A percentile compares a stretch with the other conserved stretches of the same genome.
Evolutionary conservation across 2,113 vertebrate genomes (phyloP).

Genomic region (Himantopus leucocephalus): DNA sequence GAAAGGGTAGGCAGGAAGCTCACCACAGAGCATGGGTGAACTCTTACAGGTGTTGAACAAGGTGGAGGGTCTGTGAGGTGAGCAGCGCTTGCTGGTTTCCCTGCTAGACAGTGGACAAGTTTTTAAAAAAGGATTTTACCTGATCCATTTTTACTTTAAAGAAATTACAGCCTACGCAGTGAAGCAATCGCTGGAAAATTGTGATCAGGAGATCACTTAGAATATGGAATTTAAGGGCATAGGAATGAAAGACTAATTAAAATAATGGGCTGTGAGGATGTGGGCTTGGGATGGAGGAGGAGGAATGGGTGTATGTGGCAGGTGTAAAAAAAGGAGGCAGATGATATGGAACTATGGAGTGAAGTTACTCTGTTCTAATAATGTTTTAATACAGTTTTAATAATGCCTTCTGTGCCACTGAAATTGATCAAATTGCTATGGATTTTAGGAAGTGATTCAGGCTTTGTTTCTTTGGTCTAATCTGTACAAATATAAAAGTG

Average conservation of each 20-base stretch:
- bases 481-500: not conserved
- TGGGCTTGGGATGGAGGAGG: not conserved
- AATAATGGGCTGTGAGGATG: not conserved
- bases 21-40: not conserved
- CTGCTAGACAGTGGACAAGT: not conserved
- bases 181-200: not conserved
- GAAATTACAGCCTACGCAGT: not conserved
- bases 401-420: not conserved
- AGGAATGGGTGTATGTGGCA: not conserved
- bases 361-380: not conserved
- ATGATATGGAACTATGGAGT: accelerated
- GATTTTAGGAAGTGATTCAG: not conserved
- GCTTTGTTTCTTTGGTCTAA: not conserved
- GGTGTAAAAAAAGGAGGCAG: not conserved
- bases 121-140: not conserved
- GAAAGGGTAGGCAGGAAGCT: not conserved
- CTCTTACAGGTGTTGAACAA: not conserved
- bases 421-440: not conserved
- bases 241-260: not conserved
- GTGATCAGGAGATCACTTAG: not conserved
- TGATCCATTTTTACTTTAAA: not conserved
- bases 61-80: not conserved
- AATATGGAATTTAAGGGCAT: not conserved
- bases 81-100: not conserved
- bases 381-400: not conserved